phyloP scores from a whole-genome alignment of 2,888 invertebrate genomes.

The Buathra laborator region DNA sequence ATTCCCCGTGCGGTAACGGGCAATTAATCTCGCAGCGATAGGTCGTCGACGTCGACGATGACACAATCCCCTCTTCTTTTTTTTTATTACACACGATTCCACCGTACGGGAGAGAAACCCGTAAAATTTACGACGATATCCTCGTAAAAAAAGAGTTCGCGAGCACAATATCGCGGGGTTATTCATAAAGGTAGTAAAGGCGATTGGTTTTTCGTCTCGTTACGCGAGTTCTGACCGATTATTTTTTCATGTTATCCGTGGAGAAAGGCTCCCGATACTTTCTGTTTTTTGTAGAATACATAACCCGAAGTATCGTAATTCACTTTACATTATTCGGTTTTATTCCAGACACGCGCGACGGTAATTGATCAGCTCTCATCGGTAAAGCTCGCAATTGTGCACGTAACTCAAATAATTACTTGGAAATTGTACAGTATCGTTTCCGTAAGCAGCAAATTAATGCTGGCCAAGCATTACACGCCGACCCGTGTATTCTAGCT shows the following conservation, averaged over 20 bases:
- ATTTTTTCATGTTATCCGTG: background rate
- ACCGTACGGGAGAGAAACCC: background rate
- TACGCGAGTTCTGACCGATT: background rate
- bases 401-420: slow-evolving; percentile 37
- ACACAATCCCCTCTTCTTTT: slow-evolving; percentile 3
- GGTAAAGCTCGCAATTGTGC: background rate
- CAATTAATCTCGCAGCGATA: slow-evolving; percentile 47
- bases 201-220: slow-evolving; percentile 18
- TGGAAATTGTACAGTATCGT: slow-evolving; percentile 13
- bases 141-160: slow-evolving; percentile 23
- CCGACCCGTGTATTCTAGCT: background rate
- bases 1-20: slow-evolving; percentile 11
- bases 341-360: slow-evolving; percentile 16
- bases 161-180: background rate
- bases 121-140: slow-evolving; percentile 48
- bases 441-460: background rate
- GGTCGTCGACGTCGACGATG: slow-evolving; percentile 23
- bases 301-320: background rate
- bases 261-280: background rate
- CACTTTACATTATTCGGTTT: background rate
- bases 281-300: background rate
- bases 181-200: slow-evolving; percentile 3
- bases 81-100: slow-evolving; percentile 10
- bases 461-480: background rate
- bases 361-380: no score